These are phyloP conservation scores for Drosophila tropicalis DNA, from an alignment of 1,140 invertebrate species.

Conservation along the genomic window DNA sequence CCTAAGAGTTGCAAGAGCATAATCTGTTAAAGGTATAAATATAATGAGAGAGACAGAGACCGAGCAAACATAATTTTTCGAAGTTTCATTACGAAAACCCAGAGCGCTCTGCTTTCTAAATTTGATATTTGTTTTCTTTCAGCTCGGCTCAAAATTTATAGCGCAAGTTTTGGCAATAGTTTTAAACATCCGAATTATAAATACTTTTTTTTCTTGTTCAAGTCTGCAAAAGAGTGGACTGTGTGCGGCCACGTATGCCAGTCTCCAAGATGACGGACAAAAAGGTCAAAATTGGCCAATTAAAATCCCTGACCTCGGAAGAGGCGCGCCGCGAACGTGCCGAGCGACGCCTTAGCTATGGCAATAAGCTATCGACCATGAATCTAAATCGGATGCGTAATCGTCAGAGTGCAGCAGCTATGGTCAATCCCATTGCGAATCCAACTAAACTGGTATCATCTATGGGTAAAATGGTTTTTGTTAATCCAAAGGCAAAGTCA, in stretches of 20 bases:
- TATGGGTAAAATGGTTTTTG: neutral
- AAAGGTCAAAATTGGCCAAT: conserved; percentile 11
- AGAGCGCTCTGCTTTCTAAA: neutral
- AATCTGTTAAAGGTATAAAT: conserved; percentile 8
- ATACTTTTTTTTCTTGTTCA: neutral
- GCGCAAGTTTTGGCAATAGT: conserved; percentile 30
- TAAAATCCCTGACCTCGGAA: conserved; percentile 16
- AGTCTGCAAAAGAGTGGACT: no score
- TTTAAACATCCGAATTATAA: neutral
- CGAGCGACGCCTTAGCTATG: conserved; percentile 51
- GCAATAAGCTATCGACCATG: conserved; percentile 51
- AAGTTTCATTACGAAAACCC: neutral
- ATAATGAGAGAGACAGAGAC: neutral
- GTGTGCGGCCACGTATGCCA: no score
- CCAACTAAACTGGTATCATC: neutral
- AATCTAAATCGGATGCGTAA: conserved; percentile 46
- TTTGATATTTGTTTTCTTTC: neutral
- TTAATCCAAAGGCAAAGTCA: neutral
- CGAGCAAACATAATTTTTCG: neutral
- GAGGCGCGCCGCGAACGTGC: conserved; percentile 50
- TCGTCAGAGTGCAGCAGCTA: neutral
- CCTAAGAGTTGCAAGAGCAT: neutral
- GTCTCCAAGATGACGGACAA: conserved; percentile 22
- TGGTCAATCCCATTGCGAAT: neutral
- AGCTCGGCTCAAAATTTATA: conserved; percentile 49